These are phyloP conservation scores for Pangasius sanitwongsei DNA, from an alignment of 2,797 vertebrate genomes.

Conservation along the genomic window DNA sequence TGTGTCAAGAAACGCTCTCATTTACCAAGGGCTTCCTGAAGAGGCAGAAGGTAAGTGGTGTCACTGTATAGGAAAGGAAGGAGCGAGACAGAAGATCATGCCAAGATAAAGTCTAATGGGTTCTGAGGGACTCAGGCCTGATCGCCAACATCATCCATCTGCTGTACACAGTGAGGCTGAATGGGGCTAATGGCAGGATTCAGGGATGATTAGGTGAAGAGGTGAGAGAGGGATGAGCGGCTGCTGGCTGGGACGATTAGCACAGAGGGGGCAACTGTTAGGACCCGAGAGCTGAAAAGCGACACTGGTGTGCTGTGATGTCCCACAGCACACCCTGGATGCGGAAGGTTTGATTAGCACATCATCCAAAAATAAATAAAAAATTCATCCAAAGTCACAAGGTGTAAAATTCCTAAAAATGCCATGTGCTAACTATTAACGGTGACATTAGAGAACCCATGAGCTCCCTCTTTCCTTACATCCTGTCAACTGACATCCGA, in stretches of 20 bases:
- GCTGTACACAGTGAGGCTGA: conserved; percentile 8
- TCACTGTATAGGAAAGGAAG: not conserved
- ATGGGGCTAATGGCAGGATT: conserved; percentile 8
- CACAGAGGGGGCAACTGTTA: no score
- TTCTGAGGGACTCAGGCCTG: not conserved
- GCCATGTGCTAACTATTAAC: not conserved
- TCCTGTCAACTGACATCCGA: conserved; percentile 41
- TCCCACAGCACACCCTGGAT: not conserved
- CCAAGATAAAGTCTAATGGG: not conserved
- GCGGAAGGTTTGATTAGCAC: not conserved
- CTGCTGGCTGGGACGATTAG: conserved; percentile 6
- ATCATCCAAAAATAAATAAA: not conserved
- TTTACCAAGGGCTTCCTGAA: not conserved
- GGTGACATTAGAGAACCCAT: not conserved
- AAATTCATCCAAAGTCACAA: not conserved
- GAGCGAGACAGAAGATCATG: not conserved
- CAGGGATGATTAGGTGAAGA: conserved; percentile 2
- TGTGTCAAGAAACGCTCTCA: not conserved
- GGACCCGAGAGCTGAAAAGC: not conserved
- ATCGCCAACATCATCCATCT: not conserved
- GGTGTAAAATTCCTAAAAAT: not conserved
- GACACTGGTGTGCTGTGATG: not conserved
- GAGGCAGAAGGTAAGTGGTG: not conserved
- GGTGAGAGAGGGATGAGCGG: not conserved
- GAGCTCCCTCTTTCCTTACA: not conserved